A percentile compares a stretch with the other conserved stretches of the same genome.
phyloP scores from a whole-genome alignment of 2,113 vertebrate genomes.

The Puffinus mauretanicus region DNA sequence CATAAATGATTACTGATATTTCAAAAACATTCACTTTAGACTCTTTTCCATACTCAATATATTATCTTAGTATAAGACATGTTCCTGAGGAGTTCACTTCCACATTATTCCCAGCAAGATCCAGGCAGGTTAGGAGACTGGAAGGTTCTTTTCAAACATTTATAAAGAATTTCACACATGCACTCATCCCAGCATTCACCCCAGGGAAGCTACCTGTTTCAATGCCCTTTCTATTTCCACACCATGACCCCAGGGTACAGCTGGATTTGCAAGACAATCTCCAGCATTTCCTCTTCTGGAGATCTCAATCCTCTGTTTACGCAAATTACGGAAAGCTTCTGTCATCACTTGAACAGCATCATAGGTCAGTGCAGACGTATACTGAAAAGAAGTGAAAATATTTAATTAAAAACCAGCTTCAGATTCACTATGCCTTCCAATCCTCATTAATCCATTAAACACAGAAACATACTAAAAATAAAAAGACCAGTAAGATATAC shows the following conservation, averaged over 20 bases:
- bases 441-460: neutral
- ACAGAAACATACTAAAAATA: neutral
- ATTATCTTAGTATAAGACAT: neutral
- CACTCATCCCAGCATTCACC: neutral
- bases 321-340: conserved; percentile 92
- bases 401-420: neutral
- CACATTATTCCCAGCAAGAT: neutral
- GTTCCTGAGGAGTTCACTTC: neutral
- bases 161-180: neutral
- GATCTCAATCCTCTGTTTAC: conserved; percentile 95
- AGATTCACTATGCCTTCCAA: neutral
- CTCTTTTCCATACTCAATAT: neutral
- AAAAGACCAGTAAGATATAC: neutral
- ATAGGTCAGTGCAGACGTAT: conserved; percentile 96
- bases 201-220: conserved; percentile 85
- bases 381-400: conserved; percentile 77
- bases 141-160: neutral
- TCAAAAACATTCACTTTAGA: neutral
- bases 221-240: conserved; percentile 97
- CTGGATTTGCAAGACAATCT: conserved; percentile 97
- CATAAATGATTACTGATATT: neutral
- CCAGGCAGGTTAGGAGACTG: neutral
- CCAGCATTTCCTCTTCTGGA: conserved; percentile 92
- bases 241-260: conserved; percentile 96
- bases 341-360: conserved; percentile 99